These are phyloP conservation scores for Dinomys branickii DNA, from an alignment of 2,113 vertebrate genomes.

Conservation along the genomic window DNA sequence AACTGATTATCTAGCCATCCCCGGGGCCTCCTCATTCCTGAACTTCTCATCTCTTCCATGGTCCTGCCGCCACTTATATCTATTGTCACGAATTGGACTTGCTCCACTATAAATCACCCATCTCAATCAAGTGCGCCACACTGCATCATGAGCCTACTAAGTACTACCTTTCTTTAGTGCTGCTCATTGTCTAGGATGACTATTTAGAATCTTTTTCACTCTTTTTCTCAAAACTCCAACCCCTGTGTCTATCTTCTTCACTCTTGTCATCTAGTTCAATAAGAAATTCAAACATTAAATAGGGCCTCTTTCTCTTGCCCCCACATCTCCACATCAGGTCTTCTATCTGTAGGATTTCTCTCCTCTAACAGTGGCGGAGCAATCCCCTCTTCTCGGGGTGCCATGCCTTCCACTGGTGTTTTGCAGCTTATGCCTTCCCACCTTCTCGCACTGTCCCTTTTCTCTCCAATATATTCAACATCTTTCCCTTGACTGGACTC, in stretches of 20 bases:
- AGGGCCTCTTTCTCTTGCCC: neutral
- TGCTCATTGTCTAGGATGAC: neutral
- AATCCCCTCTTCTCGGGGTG: neutral
- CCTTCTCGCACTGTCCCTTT: neutral
- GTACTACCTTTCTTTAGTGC: neutral
- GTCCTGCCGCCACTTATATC: neutral
- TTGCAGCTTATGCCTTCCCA: neutral
- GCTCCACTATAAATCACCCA: neutral
- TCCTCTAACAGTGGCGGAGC: neutral
- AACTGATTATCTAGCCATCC: neutral
- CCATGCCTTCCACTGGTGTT: neutral
- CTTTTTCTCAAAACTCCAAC: neutral
- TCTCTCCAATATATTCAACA: neutral
- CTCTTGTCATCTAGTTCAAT: neutral
- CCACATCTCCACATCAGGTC: neutral
- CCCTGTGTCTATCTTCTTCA: neutral
- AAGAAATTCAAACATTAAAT: constrained; percentile 9
- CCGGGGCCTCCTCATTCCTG: neutral
- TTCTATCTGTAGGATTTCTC: neutral
- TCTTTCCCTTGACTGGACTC: neutral
- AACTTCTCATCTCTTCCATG: constrained; percentile 31
- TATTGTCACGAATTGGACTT: neutral
- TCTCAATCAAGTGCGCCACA: neutral
- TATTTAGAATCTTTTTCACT: constrained; percentile 30
- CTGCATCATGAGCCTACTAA: neutral